These are phyloP conservation scores for Anoplolepis gracilipes DNA, from an alignment of 1,140 invertebrate genomes.

Conservation along the genomic window DNA sequence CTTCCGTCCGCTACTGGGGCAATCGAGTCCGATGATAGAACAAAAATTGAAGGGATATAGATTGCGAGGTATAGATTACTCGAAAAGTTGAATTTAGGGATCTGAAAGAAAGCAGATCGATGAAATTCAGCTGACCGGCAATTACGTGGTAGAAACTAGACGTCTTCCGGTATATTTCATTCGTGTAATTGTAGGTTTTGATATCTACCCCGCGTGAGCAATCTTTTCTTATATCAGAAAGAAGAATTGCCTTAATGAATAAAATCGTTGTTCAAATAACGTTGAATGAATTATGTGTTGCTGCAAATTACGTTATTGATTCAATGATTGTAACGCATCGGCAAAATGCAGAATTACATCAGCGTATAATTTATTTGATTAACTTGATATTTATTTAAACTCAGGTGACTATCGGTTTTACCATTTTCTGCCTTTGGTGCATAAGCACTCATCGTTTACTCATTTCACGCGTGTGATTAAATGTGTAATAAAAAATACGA, in stretches of 20 bases:
- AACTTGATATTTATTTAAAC: constrained; percentile 20
- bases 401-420: neutral
- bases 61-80: constrained; percentile 22
- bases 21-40: constrained; percentile 20
- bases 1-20: neutral
- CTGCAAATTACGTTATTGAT: neutral
- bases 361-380: neutral
- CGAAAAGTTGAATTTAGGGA: constrained; percentile 22
- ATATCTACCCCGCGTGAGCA: neutral
- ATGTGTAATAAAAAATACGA: neutral
- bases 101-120: constrained; percentile 32
- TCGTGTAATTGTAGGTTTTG: constrained; percentile 10
- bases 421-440: neutral
- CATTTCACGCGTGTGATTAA: neutral
- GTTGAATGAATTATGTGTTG: neutral
- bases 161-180: constrained; percentile 33
- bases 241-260: neutral
- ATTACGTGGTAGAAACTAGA: constrained; percentile 39
- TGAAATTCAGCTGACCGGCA: constrained; percentile 51
- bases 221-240: neutral
- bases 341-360: neutral
- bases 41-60: constrained; percentile 48
- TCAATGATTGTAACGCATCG: neutral
- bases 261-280: neutral
- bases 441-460: neutral